These are phyloP conservation scores for Dendropsophus ebraccatus DNA, from an alignment of 2,113 vertebrate genomes.

Conservation along the genomic window DNA sequence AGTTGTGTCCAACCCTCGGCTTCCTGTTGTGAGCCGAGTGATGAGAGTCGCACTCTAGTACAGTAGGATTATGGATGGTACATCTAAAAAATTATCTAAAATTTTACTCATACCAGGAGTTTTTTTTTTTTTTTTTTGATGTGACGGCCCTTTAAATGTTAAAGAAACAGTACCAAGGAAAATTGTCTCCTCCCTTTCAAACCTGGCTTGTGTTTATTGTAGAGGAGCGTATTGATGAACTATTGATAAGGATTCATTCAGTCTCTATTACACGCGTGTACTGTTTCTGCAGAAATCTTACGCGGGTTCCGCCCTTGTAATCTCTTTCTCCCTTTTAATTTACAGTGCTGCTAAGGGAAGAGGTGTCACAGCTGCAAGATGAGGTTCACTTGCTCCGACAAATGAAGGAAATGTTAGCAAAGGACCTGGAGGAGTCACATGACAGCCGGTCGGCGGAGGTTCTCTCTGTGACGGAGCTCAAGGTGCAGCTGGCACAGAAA, in stretches of 20 bases:
- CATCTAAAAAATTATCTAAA: no score
- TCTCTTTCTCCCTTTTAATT: conserved; percentile 60
- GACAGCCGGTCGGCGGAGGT: conserved; percentile 87
- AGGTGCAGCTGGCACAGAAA: conserved; percentile 94
- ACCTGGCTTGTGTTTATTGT: no score
- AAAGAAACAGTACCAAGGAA: no score
- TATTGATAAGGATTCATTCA: neutral
- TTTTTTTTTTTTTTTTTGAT: no score
- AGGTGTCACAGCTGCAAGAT: conserved; percentile 94
- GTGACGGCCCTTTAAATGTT: no score
- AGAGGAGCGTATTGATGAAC: neutral
- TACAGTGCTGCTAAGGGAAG: conserved; percentile 90
- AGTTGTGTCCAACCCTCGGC: neutral
- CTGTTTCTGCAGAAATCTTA: neutral
- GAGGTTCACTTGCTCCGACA: conserved; percentile 95
- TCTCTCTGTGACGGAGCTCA: conserved; percentile 92
- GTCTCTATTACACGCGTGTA: neutral
- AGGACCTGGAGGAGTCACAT: conserved; percentile 94
- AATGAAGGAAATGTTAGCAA: conserved; percentile 97
- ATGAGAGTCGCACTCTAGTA: no score
- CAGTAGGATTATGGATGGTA: neutral
- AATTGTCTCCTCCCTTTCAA: no score
- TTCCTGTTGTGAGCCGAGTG: no score
- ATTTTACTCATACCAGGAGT: no score
- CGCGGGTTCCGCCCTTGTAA: conserved; percentile 60